Evolutionary conservation across 1,140 invertebrate species (phyloP), one percentile per base, ranked within the genome.

Genomic region (Chrysopa pallens): DNA sequence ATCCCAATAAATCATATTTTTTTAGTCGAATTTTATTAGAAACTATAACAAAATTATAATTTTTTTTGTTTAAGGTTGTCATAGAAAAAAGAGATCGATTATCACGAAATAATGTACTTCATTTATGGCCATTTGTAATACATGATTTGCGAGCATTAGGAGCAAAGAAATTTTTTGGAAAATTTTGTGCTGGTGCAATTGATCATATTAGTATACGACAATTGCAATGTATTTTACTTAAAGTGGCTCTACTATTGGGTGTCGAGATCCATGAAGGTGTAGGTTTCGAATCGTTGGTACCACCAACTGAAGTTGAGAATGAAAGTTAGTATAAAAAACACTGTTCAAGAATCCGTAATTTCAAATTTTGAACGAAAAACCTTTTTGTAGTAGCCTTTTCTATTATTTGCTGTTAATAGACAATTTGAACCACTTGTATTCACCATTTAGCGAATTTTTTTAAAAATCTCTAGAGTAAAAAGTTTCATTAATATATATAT

Each of bases 41-140:
- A n/a, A n/a, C n/a, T n/a, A n/a, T n/a, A n/a, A n/a, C n/a, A n/a
- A n/a, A n/a, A n/a, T n/a, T n/a, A n/a, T n/a, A n/a, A 27, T 46
- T 42, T 40, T 43, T 50, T 43, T 39, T 42, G 27, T 57, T 52
- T 12, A 49, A 72, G 59, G 76, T 94, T 29, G 79, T 95, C 5
- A 64, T 94, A 1, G 91, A 96, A 61, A 93, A 94, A 61, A 68
- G 91, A 33, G 89, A 93, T 63, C 71, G 88, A 3, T 86, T 95
- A 62, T 88, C 88, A 8, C 66, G 95, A 12, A 97, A 98, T 66
- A 99, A 99, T 66, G 94, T 98, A 7, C 74, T 99, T 35, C 95
- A 98, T 65, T 66, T 99, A 31, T 98, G 95, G 95, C 93, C 94
- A 17, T 98, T 92, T 63, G 90, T 98, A 15, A 98, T 98, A 43